phyloP scores from a whole-genome alignment of 2,888 invertebrate genomes.

The Polydrusus pterygomalis region DNA sequence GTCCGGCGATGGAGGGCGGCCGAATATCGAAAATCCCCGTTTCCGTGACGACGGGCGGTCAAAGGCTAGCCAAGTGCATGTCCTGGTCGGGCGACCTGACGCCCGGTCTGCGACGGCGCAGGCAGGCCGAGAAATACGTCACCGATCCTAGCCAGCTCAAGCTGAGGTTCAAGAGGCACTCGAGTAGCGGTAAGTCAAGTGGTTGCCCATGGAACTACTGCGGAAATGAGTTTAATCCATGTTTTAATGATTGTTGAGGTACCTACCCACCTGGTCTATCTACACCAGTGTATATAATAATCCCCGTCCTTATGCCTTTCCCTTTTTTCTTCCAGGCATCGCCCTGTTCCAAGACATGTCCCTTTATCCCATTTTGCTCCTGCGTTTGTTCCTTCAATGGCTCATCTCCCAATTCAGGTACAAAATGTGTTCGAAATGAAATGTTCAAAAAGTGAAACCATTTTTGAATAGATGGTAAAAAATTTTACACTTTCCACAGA shows the following conservation, averaged over 20 bases:
- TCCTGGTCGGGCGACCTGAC: conserved; percentile 80
- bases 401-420: conserved; percentile 48
- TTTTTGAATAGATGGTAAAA: no score
- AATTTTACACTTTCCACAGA: no score
- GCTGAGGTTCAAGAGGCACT: conserved; percentile 83
- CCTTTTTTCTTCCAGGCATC: conserved; percentile 23
- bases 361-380: conserved; percentile 28
- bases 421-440: conserved; percentile 37
- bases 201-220: neutral
- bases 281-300: no score
- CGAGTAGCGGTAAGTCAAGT: conserved; percentile 63
- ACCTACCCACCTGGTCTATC: no score
- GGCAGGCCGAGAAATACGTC: conserved; percentile 88
- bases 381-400: conserved; percentile 37
- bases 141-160: conserved; percentile 89
- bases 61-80: conserved; percentile 81
- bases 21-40: conserved; percentile 80
- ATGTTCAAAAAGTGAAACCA: neutral
- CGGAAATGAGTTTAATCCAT: no score
- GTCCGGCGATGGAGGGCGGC: conserved; percentile 70
- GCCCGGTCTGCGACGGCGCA: conserved; percentile 84
- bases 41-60: conserved; percentile 72
- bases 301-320: neutral
- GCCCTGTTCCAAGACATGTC: conserved; percentile 28
- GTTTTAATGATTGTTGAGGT: no score